A percentile compares a stretch with the other conserved stretches of the same genome.
phyloP scores from a whole-genome alignment of 2,888 invertebrate genomes.

The Scaptomyza caliginosa region DNA sequence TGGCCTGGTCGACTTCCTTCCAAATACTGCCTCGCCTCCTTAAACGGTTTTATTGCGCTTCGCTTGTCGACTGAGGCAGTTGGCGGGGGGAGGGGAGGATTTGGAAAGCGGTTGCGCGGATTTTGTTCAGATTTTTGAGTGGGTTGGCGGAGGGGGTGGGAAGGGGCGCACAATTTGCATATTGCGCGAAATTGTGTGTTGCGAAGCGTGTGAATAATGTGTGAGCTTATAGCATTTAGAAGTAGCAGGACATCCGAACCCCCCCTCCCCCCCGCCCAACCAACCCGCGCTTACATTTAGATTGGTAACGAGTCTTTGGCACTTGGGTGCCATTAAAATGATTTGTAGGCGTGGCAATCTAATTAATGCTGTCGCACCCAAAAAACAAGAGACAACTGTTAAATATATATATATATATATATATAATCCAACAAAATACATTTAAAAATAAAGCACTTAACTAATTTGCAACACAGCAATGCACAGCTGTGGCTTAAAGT shows the following conservation, averaged over 20 bases:
- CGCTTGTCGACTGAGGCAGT: neutral
- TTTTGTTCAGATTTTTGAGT: slow-evolving; percentile 38
- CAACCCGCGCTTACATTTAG: neutral
- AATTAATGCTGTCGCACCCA: slow-evolving; percentile 72
- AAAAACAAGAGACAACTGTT: slow-evolving; percentile 28
- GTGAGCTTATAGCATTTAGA: slow-evolving; percentile 64
- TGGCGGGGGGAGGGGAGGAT: neutral
- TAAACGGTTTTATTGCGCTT: slow-evolving; percentile 56
- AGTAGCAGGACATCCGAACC: neutral
- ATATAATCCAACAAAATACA: neutral
- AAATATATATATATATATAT: slow-evolving; percentile 44
- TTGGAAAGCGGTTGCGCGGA: slow-evolving; percentile 22
- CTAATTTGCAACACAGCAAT: slow-evolving; percentile 49
- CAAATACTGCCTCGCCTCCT: neutral
- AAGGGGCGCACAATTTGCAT: slow-evolving; percentile 70
- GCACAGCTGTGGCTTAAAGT: neutral
- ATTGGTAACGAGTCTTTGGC: slow-evolving; percentile 10
- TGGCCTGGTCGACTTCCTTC: neutral
- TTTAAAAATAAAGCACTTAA: slow-evolving; percentile 27
- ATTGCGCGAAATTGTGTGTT: slow-evolving; percentile 72
- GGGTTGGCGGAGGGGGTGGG: too few species aligned
- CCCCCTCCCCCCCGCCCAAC: neutral
- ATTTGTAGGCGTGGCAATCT: slow-evolving; percentile 72
- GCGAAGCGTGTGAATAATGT: slow-evolving; percentile 77
- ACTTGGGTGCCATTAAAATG: slow-evolving; percentile 73